phyloP scores from a whole-genome alignment of 2,797 vertebrate genomes.

The Sebastes diploproa region DNA sequence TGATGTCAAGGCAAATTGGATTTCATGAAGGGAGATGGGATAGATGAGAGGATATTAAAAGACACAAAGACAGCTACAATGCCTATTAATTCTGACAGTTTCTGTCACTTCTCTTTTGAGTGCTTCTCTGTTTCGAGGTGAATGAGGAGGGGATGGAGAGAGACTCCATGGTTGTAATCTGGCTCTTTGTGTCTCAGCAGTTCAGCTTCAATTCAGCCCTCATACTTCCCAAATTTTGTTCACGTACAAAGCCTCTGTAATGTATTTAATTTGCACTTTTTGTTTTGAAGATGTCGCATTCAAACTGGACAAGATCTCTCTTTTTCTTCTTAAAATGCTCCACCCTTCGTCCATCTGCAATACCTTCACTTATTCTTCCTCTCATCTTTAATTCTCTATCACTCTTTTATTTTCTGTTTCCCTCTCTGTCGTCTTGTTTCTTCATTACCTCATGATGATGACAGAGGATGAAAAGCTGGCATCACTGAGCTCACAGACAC shows the following conservation, averaged over 20 bases:
- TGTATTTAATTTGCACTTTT: slow-evolving; percentile 3
- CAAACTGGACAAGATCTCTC: slow-evolving; percentile 9
- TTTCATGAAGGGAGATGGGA: slow-evolving; percentile 44
- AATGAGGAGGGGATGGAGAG: slow-evolving; percentile 31
- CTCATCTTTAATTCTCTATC: not conserved
- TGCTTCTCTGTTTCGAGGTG: slow-evolving; percentile 44
- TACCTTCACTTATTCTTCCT: not conserved
- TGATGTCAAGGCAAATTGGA: slow-evolving; percentile 54
- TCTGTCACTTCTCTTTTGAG: slow-evolving; percentile 59
- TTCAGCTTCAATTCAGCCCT: slow-evolving; percentile 26
- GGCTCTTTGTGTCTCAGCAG: slow-evolving; percentile 21
- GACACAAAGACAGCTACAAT: slow-evolving; percentile 32
- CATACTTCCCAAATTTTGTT: not conserved
- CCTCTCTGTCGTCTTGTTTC: slow-evolving; percentile 14
- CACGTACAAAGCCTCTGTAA: not conserved
- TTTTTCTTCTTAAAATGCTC: not conserved
- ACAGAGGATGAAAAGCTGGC: slow-evolving; percentile 32
- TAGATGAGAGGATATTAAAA: slow-evolving; percentile 58
- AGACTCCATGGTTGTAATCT: slow-evolving; percentile 28
- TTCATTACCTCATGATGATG: slow-evolving; percentile 36
- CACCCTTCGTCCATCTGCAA: not conserved
- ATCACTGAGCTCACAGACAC: slow-evolving; percentile 2
- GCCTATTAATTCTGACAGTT: slow-evolving; percentile 50
- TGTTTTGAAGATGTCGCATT: not conserved
- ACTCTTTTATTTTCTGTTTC: not conserved